These are phyloP conservation scores for Coluber constrictor DNA, from an alignment of 2,797 vertebrate species.

Conservation along the genomic window DNA sequence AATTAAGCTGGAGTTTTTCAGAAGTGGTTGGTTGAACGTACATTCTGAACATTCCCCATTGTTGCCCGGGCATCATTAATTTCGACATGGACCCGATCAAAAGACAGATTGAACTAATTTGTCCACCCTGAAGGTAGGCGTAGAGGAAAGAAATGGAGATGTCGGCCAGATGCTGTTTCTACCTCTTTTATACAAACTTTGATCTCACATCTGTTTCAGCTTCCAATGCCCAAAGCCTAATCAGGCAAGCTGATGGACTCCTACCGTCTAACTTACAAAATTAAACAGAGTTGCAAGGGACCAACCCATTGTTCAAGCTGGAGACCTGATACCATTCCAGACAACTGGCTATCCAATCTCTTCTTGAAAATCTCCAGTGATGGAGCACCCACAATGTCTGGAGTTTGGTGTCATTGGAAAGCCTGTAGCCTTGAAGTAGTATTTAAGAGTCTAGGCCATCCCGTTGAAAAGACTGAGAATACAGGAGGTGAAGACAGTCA, in stretches of 20 bases:
- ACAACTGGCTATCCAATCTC: background rate
- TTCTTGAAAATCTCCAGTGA: background rate
- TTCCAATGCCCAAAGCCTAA: background rate
- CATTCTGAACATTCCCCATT: background rate
- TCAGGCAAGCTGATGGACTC: background rate
- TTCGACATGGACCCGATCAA: constrained; percentile 30
- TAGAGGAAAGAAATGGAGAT: constrained; percentile 17
- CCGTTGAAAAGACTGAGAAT: background rate
- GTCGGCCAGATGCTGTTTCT: background rate
- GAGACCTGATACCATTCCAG: background rate
- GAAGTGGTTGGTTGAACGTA: constrained; percentile 7
- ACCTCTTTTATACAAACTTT: constrained; percentile 33
- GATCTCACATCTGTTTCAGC: constrained; percentile 11
- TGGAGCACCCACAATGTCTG: background rate
- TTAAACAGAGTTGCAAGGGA: background rate
- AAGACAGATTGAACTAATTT: constrained; percentile 9
- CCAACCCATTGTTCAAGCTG: background rate
- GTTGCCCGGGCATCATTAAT: background rate
- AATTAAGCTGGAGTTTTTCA: constrained; percentile 22
- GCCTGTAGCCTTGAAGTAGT: background rate
- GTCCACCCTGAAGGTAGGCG: constrained; percentile 27
- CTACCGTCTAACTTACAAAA: background rate
- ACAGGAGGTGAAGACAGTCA: background rate
- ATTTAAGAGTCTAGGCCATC: background rate
- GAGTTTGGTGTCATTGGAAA: background rate